Evolutionary conservation across 2,888 invertebrate species (phyloP), one percentile per base, ranked within the genome.

Genomic region (Caenorhabditis drosophilae): DNA sequence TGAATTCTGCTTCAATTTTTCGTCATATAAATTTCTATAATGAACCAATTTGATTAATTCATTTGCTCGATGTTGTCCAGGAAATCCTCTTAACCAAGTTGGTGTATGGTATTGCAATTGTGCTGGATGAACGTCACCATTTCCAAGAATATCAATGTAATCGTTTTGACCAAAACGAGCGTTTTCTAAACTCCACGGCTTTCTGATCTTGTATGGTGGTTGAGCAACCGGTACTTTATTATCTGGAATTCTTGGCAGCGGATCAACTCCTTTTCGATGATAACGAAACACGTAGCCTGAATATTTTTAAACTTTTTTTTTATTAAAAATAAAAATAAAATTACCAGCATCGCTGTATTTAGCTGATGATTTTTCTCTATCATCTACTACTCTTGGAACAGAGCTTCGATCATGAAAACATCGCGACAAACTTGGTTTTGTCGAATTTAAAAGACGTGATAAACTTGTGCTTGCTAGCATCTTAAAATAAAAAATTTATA

Each of bases 21-120:
- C 67, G 36, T 78, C 76, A 59, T 80, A 79, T 27, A 79, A 49
- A 53, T 80, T 80, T 22, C 78, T 56, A 66, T 84, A 83, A 52
- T 83, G 83, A 41, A 83, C 79, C 44, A 84, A 69, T 47, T 80
- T 80, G 50, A 83, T 48, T n/a, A 83, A 68, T 50, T 83, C 83
- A 56, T 81, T 83, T 11, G 83, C 83, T 41, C 64, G 51, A 57
- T 84, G 82, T 38, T 91, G 90, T 0, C 92, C 94, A 16, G 88
- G 88, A 45, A 93, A 89, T 47, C 95, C 96, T 77, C 91, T 88
- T 34, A 97, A 86, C 95, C 95, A 97, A 0, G 88, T 85, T 0
- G 96, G 96, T 6, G 93, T 88, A 63, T 90, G 89, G 81, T 93
- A 93, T 15, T 93, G 84, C 4, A 94, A 89, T 83, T 89, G 90